A percentile compares a stretch with the other conserved stretches of the same genome.
phyloP scores from a whole-genome alignment of 2,888 invertebrate genomes.

The Stenodera caucasica region DNA sequence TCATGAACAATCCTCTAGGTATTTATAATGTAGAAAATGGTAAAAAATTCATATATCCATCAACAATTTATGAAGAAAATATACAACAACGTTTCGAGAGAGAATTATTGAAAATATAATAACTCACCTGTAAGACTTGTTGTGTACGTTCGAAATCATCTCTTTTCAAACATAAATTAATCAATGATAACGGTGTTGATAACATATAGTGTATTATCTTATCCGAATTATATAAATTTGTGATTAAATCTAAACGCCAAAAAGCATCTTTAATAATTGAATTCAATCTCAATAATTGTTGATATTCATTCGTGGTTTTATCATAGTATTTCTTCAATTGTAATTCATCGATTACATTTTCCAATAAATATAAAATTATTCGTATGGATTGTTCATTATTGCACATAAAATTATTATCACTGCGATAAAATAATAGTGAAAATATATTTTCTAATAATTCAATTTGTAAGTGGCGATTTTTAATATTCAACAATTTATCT shows the following conservation, averaged over 20 bases:
- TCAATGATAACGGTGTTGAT: slow-evolving; percentile 72
- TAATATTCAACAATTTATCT: slow-evolving; percentile 57
- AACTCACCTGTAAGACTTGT: slow-evolving; percentile 76
- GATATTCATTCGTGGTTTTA: slow-evolving; percentile 47
- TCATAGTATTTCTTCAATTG: slow-evolving; percentile 53
- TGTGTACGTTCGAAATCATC: slow-evolving; percentile 74
- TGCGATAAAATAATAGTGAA: slow-evolving; percentile 65
- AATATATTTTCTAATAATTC: slow-evolving; percentile 75
- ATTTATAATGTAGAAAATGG: slow-evolving; percentile 52
- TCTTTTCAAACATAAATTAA: slow-evolving; percentile 74
- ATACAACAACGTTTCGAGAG: slow-evolving; percentile 62
- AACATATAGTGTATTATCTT: slow-evolving; percentile 71
- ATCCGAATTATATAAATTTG: slow-evolving; percentile 55
- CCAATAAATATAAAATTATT: slow-evolving; percentile 62
- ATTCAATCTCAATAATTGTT: slow-evolving; percentile 49
- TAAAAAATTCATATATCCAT: slow-evolving; percentile 56
- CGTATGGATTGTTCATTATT: slow-evolving; percentile 61
- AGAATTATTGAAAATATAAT: slow-evolving; percentile 59
- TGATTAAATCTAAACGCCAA: slow-evolving; percentile 74
- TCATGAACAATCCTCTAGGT: slow-evolving; percentile 62
- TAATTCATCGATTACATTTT: slow-evolving; percentile 59
- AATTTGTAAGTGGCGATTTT: slow-evolving; percentile 58
- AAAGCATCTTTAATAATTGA: slow-evolving; percentile 67
- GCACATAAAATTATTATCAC: slow-evolving; percentile 58
- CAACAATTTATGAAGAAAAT: slow-evolving; percentile 61